A percentile compares a stretch with the other conserved stretches of the same genome.
phyloP scores from a whole-genome alignment of 2,888 invertebrate species.

The Andrena fulva region DNA sequence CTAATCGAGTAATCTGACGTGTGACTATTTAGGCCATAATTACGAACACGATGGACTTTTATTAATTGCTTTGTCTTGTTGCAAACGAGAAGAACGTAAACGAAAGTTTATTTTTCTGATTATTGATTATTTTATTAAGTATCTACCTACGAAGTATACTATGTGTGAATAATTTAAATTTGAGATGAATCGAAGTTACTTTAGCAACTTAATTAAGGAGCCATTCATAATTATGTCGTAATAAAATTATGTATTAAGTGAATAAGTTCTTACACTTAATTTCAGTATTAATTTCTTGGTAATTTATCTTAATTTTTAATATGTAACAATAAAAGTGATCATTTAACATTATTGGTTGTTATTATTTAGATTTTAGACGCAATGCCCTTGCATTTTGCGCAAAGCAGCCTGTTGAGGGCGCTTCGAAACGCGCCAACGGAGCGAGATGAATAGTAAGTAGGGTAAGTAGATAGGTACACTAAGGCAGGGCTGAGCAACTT shows the following conservation, averaged over 20 bases:
- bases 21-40: neutral
- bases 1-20: neutral
- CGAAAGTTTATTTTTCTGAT: conserved; percentile 1
- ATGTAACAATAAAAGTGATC: conserved; percentile 23
- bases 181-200: neutral
- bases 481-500: no score
- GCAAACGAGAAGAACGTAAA: neutral
- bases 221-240: conserved; percentile 10
- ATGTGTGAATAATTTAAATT: conserved; percentile 12
- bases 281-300: neutral
- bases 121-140: neutral
- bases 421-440: no score
- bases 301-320: conserved; percentile 31
- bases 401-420: no score
- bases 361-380: neutral
- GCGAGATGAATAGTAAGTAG: no score
- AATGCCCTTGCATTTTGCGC: no score
- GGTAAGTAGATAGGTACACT: no score
- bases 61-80: neutral
- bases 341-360: conserved; percentile 2
- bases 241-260: conserved; percentile 8
- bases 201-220: conserved; percentile 4
- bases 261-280: conserved; percentile 12
- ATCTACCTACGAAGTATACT: conserved; percentile 8
- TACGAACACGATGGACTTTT: neutral